Evolutionary conservation across 2,797 vertebrate species (phyloP).

Genomic region (Arctocebus calabarensis): DNA sequence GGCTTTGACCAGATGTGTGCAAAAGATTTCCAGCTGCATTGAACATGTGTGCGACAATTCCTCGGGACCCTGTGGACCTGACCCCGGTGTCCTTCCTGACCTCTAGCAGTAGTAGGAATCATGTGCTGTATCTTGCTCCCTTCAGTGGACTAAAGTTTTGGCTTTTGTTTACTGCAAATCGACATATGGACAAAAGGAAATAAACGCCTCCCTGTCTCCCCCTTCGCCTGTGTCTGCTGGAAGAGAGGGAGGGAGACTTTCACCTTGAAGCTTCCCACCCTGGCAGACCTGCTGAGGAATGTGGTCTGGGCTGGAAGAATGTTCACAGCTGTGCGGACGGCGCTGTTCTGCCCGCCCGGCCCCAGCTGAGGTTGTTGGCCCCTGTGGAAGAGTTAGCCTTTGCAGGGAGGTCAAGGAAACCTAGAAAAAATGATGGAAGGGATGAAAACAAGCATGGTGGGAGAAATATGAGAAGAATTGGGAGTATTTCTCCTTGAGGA

Average conservation of each 20-base stretch:
- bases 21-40: background rate
- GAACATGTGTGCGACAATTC: accelerated
- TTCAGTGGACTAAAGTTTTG: background rate
- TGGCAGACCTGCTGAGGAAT: slow-evolving; percentile 20
- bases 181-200: background rate
- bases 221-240: background rate
- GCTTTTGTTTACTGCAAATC: background rate
- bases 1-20: background rate
- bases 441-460: background rate
- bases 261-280: background rate
- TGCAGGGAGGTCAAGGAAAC: slow-evolving; percentile 59
- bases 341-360: background rate
- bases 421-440: background rate
- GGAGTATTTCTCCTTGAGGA: background rate
- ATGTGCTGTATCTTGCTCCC: background rate
- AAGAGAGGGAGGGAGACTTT: background rate
- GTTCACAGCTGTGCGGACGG: slow-evolving; percentile 56
- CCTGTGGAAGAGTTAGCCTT: background rate
- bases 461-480: slow-evolving; percentile 54
- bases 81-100: background rate
- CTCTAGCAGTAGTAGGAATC: background rate
- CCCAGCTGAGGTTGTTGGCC: background rate
- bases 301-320: background rate
- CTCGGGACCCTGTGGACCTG: background rate
- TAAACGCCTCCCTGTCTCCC: background rate